Base-by-base conservation (phyloP, 35 echinoderm and acorn worm genomes). In the Anneissia japonica region DNA sequence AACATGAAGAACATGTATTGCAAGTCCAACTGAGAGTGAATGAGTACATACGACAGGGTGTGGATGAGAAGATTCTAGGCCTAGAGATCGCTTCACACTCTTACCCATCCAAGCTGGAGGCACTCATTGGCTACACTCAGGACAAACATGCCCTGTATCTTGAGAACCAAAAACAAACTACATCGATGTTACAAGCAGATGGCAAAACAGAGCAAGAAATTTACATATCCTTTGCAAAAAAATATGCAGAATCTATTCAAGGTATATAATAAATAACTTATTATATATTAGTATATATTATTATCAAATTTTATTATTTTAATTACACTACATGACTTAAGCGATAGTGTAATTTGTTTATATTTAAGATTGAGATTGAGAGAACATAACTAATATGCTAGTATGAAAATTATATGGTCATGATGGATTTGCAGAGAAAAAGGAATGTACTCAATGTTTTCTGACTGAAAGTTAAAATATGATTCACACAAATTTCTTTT, bases 131-230 rank as follows among this genome's bases (percentile, higher is more conserved):
- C 17, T 90, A 85, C 38, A 72, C 84, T 17, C 80, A 86, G 29
- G 72, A 90, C 16, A 74, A 87, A 34, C 88, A 93, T 87, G 73
- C 88, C 12, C 74, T 90, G n/a, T 81, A 83, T 34, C 75, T 85
- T 21, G 80, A 90, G 40, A 83, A 93, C 72, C 73, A 86, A 17
- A 75, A 91, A 46, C 84, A 86, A 33, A 93, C 85, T 30, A 90
- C 46, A 40, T 72, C 55, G 7, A 83, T 81, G 83, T 77, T 93
- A 76, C 37, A 83, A 72, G 81, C 38, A 34, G 95, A 97, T 21
- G 95, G 95, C 0, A 97, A 93, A 76, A 91, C 83, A 36, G 85
- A 90, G 28, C 91, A 97, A 73, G 85, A 97, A 79, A 86, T 93
- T 4, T 80, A 88, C 37, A 81, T 88, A 23, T 74, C 74, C 13